Percentiles rank a stretch among this genome's conserved stretches.
Evolutionary conservation across 2,113 vertebrate genomes (phyloP).

Genomic region (Lathamus discolor): DNA sequence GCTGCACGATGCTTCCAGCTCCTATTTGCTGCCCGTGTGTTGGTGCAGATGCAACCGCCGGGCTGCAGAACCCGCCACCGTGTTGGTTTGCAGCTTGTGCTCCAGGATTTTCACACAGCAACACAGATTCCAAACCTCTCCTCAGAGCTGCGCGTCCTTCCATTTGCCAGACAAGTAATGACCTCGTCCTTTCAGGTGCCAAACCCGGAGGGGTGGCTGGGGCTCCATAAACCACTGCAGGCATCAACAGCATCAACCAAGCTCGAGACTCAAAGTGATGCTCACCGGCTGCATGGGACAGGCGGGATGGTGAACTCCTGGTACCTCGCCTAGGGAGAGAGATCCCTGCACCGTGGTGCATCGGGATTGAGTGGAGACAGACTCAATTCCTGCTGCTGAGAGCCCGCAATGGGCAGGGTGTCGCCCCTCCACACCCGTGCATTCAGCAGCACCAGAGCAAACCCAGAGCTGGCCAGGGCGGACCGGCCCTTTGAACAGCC

Average conservation of each 20-base stretch:
- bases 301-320: neutral
- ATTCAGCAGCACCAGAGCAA: neutral
- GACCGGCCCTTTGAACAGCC: neutral
- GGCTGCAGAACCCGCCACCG: neutral
- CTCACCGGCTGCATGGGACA: rapidly evolving
- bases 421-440: neutral
- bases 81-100: neutral
- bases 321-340: rapidly evolving
- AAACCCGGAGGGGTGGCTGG: neutral
- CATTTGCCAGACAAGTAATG: neutral
- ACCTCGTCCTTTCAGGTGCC: neutral
- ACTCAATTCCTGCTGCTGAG: rapidly evolving
- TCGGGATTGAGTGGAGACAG: neutral
- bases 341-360: rapidly evolving
- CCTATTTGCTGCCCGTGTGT: neutral
- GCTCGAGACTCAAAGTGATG: rapidly evolving
- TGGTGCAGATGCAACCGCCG: neutral
- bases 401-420: rapidly evolving
- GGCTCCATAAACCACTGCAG: neutral
- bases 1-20: neutral
- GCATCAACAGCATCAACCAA: neutral
- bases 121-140: neutral
- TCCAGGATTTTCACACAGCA: neutral
- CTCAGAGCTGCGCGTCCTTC: neutral
- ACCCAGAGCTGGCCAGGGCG: neutral